These are phyloP conservation scores for Symphodus melops DNA, from an alignment of 2,113 vertebrate genomes.

Conservation along the genomic window DNA sequence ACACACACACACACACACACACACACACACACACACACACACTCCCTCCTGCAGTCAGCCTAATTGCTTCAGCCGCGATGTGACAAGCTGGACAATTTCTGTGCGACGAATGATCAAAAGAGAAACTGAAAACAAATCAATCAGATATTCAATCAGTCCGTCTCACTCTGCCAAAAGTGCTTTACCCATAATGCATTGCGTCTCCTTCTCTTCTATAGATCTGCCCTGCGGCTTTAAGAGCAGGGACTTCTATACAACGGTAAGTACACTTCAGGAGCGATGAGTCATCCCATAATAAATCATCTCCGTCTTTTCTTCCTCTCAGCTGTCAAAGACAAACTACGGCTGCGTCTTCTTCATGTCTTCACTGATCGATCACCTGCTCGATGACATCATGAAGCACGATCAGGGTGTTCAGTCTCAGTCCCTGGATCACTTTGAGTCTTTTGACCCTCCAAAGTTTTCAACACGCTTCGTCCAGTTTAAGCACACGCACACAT, in stretches of 20 bases:
- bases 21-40: not conserved
- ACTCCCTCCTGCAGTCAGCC: conserved; percentile 11
- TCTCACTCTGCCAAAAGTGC: conserved; percentile 20
- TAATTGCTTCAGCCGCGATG: conserved; percentile 61
- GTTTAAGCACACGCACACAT: too few species aligned
- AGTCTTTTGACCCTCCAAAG: too few species aligned
- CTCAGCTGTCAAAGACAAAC: too few species aligned
- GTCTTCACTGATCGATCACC: too few species aligned
- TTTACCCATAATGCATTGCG: conserved; percentile 17
- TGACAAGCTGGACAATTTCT: conserved; percentile 54
- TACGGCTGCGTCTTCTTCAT: too few species aligned
- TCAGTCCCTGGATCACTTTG: too few species aligned
- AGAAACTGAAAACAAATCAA: conserved; percentile 11
- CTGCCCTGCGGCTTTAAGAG: not conserved
- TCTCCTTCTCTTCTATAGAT: conserved; percentile 4
- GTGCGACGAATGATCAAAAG: conserved; percentile 29
- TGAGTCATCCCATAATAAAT: too few species aligned
- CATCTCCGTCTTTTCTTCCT: too few species aligned
- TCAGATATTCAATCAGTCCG: conserved; percentile 27
- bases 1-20: not conserved
- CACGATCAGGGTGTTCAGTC: too few species aligned
- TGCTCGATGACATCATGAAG: too few species aligned
- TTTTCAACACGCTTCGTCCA: too few species aligned
- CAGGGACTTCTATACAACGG: not conserved
- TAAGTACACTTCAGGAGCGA: not conserved